A percentile compares a stretch with the other conserved stretches of the same genome.
phyloP scores from a whole-genome alignment of 2,888 invertebrate species.

The Athetis lepigone region DNA sequence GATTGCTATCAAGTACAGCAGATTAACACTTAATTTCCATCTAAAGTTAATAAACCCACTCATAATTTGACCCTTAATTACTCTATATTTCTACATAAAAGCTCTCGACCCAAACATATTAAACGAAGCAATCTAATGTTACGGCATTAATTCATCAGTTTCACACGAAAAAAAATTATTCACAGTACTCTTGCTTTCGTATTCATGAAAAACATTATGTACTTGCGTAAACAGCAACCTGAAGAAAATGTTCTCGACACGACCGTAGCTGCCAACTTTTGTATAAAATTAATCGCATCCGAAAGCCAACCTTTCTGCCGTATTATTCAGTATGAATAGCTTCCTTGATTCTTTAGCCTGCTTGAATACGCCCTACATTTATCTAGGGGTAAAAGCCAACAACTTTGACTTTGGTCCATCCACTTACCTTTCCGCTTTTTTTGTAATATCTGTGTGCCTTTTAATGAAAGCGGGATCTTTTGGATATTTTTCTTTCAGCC shows the following conservation, averaged over 20 bases:
- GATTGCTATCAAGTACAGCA: neutral
- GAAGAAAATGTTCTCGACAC: conserved; percentile 29
- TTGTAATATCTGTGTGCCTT: conserved; percentile 32
- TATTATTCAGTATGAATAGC: conserved; percentile 47
- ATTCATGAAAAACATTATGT: conserved; percentile 61
- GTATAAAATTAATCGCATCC: conserved; percentile 48
- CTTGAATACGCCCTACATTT: conserved; percentile 47
- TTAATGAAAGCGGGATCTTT: conserved; percentile 46
- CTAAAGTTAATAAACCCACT: neutral
- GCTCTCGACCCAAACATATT: conserved; percentile 21
- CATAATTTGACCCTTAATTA: conserved; percentile 22
- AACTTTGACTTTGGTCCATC: conserved; percentile 34
- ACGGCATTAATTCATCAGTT: conserved; percentile 55
- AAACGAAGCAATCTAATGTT: conserved; percentile 41
- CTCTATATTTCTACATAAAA: conserved; percentile 23
- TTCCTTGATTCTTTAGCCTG: conserved; percentile 27
- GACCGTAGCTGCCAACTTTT: conserved; percentile 31
- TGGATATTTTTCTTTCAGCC: conserved; percentile 32
- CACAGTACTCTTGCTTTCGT: conserved; percentile 47
- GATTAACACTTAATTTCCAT: conserved; percentile 3
- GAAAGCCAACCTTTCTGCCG: conserved; percentile 23
- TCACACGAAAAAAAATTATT: conserved; percentile 54
- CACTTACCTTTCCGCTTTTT: conserved; percentile 46
- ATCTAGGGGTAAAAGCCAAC: conserved; percentile 48
- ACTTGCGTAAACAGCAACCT: conserved; percentile 37